phyloP scores from a whole-genome alignment of 2,888 invertebrate species.

The Drosophila meridionalis region DNA sequence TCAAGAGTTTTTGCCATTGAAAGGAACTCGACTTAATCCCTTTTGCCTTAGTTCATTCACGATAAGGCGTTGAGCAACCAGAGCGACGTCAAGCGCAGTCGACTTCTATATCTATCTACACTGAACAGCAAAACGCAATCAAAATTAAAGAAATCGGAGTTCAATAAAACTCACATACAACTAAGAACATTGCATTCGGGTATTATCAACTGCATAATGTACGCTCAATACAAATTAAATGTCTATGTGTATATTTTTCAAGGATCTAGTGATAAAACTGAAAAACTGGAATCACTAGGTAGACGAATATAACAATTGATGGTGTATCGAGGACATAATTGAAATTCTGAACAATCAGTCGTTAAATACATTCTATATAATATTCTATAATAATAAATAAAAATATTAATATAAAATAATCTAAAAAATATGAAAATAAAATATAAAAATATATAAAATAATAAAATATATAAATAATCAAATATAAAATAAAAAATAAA shows the following conservation, averaged over 20 bases:
- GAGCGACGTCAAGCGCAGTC: constrained; percentile 1
- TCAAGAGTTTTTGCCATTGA: constrained; percentile 11
- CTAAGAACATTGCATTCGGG: too few species aligned
- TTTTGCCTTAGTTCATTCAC: neutral
- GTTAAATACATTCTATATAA: too few species aligned
- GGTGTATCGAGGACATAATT: neutral
- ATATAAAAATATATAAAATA: neutral
- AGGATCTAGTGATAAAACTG: too few species aligned
- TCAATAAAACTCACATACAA: too few species aligned
- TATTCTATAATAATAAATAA: too few species aligned
- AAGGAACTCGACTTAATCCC: constrained; percentile 33
- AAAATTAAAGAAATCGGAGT: neutral
- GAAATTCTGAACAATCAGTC: neutral
- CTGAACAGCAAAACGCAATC: neutral
- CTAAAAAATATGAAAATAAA: neutral
- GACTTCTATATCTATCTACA: neutral
- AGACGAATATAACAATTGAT: neutral
- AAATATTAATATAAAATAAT: too few species aligned
- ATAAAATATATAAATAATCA: too few species aligned
- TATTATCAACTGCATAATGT: too few species aligned
- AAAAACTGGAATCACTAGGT: too few species aligned
- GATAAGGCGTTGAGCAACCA: neutral
- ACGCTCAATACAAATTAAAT: too few species aligned
- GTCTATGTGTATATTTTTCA: too few species aligned
- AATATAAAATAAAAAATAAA: too few species aligned